Evolutionary conservation across 2,888 invertebrate species (phyloP), one percentile per base, ranked within the genome.

Genomic region (Plemyria rubiginata): DNA sequence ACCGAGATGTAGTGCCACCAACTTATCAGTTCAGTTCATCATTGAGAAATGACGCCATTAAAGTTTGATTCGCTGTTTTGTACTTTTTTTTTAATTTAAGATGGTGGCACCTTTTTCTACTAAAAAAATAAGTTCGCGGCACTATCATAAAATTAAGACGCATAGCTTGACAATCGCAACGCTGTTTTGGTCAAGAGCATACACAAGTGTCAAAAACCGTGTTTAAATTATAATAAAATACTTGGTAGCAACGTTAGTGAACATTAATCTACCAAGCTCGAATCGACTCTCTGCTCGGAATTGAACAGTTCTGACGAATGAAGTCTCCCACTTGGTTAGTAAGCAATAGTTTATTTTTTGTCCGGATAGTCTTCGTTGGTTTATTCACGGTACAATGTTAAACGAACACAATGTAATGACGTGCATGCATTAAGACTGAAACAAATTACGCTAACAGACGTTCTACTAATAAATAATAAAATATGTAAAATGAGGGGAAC

Each of bases 401-500:
- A 51, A 53, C 5, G 4, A 58, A 54, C 53, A 56, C 60, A 65
- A 66, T 36, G 59, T 70, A 48, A 69, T 69, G 61, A 54, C 49
- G 45, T 59, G 54, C 66, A 63, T 66, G 60, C 57, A 56, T 65
- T 67, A 54, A 62, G 45, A 38, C 32, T 41, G 29, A 49, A 46
- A 50, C 2, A 59, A 58, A 50, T 49, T 15, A 46, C 15, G 15
- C 49, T 46, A 38, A 72, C 54, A 60, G 57, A 67, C 67, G 63
- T 60, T 64, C 67, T 71, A 72, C 67, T 50, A 16, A 16, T 32
- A 56, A 70, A 71, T 59, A 62, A 68, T 65, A 65, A 68, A 70
- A 65, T 11, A 28, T 9, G 6, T 45, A 41, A 49, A 56, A 46
- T 32, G 36, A 16, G 52, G 45, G n/a, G 38, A 56, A 52, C 43